phyloP scores from a whole-genome alignment of 2,888 invertebrate genomes.

The Platerodrilus igneus region DNA sequence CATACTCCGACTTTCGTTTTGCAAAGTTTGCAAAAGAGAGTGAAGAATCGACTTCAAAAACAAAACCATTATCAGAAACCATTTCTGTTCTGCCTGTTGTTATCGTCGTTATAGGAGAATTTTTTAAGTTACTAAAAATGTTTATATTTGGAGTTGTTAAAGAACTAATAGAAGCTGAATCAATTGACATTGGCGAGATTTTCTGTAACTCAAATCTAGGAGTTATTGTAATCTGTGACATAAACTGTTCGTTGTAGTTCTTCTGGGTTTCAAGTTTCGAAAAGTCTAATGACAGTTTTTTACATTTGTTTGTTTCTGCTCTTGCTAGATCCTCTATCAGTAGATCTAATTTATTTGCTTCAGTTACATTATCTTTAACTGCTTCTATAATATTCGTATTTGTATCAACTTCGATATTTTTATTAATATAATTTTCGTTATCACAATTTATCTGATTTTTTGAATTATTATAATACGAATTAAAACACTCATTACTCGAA shows the following conservation, averaged over 20 bases:
- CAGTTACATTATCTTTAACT: slow-evolving; percentile 4
- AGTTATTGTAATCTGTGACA: slow-evolving; percentile 21
- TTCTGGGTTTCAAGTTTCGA: slow-evolving; percentile 22
- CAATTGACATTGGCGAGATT: slow-evolving; percentile 44
- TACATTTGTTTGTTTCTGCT: slow-evolving; percentile 28
- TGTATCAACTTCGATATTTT: slow-evolving; percentile 22
- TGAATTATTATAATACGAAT: background rate
- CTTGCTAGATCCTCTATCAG: background rate
- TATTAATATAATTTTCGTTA: slow-evolving; percentile 36
- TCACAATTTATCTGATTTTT: slow-evolving; percentile 22
- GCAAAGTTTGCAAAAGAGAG: slow-evolving; percentile 22
- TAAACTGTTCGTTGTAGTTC: slow-evolving; percentile 2
- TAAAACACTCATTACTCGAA: slow-evolving; percentile 37
- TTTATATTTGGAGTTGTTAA: slow-evolving; percentile 28
- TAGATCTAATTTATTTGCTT: background rate
- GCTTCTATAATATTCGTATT: too few relatives aligned
- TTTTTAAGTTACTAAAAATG: slow-evolving; percentile 9
- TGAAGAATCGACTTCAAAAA: slow-evolving; percentile 31
- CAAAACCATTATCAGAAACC: slow-evolving; percentile 51
- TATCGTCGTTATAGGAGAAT: slow-evolving; percentile 26
- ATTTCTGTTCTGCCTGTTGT: slow-evolving; percentile 47
- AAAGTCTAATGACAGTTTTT: slow-evolving; percentile 33
- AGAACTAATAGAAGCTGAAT: slow-evolving; percentile 40
- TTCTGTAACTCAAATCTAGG: slow-evolving; percentile 33
- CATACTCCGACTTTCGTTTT: slow-evolving; percentile 44